phyloP scores from a whole-genome alignment of 2,888 invertebrate species.

The Erebia palarica region DNA sequence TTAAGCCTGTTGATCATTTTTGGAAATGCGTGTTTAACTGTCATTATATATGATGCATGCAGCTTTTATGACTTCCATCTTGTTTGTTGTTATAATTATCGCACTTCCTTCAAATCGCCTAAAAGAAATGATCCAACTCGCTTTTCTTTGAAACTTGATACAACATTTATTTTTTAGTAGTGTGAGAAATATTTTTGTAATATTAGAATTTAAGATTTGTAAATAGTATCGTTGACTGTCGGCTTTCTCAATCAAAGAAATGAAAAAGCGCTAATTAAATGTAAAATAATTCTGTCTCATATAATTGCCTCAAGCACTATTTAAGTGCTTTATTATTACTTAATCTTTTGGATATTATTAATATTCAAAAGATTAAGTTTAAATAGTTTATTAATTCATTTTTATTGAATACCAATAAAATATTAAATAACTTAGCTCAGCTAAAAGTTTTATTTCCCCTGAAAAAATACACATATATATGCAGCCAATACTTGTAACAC shows the following conservation, averaged over 20 bases:
- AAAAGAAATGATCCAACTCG: background rate
- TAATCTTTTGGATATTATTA: too few species aligned
- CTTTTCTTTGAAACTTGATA: background rate
- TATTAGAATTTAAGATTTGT: slow-evolving; percentile 4
- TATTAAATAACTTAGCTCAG: too few species aligned
- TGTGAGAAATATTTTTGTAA: slow-evolving; percentile 8
- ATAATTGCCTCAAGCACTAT: background rate
- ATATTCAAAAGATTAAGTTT: too few species aligned
- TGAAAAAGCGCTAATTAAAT: background rate
- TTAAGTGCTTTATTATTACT: background rate
- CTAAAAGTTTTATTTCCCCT: too few species aligned
- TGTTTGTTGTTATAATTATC: background rate
- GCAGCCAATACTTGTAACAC: background rate
- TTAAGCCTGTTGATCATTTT: background rate
- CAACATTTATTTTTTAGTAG: background rate
- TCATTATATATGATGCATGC: too few species aligned
- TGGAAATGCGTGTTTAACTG: background rate
- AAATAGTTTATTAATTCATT: too few species aligned
- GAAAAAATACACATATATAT: background rate
- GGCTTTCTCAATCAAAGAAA: background rate
- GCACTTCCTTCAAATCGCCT: background rate
- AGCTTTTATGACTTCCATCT: background rate
- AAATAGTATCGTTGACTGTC: background rate
- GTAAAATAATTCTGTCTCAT: slow-evolving; percentile 3
- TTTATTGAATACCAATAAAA: too few species aligned